These are phyloP conservation scores for Penaeus indicus DNA, from an alignment of 1,140 invertebrate species.

Conservation along the genomic window DNA sequence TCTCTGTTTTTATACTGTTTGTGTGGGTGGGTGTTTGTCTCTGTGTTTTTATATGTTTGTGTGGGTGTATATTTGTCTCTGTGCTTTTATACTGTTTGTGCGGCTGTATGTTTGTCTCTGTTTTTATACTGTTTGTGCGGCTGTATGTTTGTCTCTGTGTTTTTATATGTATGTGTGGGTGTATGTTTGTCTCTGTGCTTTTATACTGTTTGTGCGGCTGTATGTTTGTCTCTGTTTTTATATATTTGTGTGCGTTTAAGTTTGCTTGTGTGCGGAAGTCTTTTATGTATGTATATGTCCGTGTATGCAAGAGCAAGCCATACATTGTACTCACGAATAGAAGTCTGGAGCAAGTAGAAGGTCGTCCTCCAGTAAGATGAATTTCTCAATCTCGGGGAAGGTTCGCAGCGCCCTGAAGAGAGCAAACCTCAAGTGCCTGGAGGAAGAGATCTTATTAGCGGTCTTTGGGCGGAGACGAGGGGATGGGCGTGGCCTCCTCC, in stretches of 20 bases:
- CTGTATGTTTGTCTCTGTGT: too few relatives aligned
- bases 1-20: too few relatives aligned
- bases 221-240: background rate
- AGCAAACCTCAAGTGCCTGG: slow-evolving; percentile 44
- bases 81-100: too few relatives aligned
- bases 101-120: too few relatives aligned
- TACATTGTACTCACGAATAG: slow-evolving; percentile 29
- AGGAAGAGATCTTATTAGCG: background rate
- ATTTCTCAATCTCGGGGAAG: slow-evolving; percentile 31
- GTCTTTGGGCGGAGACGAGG: background rate
- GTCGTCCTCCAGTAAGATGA: slow-evolving; percentile 47
- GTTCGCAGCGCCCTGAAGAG: slow-evolving; percentile 31
- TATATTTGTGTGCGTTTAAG: background rate
- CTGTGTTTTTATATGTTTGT: background rate
- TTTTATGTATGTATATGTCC: background rate
- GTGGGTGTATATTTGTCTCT: too few relatives aligned
- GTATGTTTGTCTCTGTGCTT: too few relatives aligned
- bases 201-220: too few relatives aligned
- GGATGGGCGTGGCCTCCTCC: background rate
- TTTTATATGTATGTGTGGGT: too few relatives aligned
- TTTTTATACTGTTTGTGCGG: too few relatives aligned
- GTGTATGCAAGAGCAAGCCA: background rate
- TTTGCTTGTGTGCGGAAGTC: background rate
- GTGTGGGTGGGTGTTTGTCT: too few relatives aligned
- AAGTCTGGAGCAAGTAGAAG: slow-evolving; percentile 42